Evolutionary conservation across 2,888 invertebrate species (phyloP), one percentile per base, ranked within the genome.

Genomic region (Pachydiplax longipennis): DNA sequence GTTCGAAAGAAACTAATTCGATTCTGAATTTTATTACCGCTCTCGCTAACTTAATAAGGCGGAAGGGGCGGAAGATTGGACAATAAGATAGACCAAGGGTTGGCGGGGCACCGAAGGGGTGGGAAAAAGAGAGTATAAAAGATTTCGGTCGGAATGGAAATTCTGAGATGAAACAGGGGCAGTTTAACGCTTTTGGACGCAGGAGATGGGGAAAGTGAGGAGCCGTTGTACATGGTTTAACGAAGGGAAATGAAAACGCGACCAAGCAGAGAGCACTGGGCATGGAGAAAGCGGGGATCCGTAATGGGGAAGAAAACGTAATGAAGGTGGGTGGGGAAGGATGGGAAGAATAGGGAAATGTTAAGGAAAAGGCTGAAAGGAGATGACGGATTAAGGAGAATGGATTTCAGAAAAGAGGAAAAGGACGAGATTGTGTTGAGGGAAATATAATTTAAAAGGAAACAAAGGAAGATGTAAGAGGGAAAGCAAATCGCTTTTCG

Each of bases 1-100:
- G 61, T 87, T 87, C 87, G 87, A 87, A 87, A 61, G 61, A 61
- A 87, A 87, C 87, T 87, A 87, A 87, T 48, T 87, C 87, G 87
- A 87, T 87, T 87, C 37, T 61, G 87, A 87, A 87, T 87, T 65
- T 37, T 87, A 87, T 61, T 65, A 37, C 61, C 87, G 61, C 65
- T 87, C 87, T 37, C 58, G 87, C 61, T 87, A 87, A 87, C 65
- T 35, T 61, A 87, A 87, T 87, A 87, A 87, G 58, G 61, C 87
- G 87, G 40, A 22, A 58, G 65, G n/a, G 65, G 87, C 37, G 87
- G 40, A 37, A 65, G 58, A 87, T 87, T 35, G 87, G 87, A 87
- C 87, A 87, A 87, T 61, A 87, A 35, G 61, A 61, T 87, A 40
- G 73, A 73, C 73, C 73, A 73, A 31, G 73, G 73, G 73, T 31